Percentiles rank a stretch among this genome's conserved stretches.
Conservation (phyloP, 2,113 vertebrate species). For the Catharus bicknelli region DNA sequence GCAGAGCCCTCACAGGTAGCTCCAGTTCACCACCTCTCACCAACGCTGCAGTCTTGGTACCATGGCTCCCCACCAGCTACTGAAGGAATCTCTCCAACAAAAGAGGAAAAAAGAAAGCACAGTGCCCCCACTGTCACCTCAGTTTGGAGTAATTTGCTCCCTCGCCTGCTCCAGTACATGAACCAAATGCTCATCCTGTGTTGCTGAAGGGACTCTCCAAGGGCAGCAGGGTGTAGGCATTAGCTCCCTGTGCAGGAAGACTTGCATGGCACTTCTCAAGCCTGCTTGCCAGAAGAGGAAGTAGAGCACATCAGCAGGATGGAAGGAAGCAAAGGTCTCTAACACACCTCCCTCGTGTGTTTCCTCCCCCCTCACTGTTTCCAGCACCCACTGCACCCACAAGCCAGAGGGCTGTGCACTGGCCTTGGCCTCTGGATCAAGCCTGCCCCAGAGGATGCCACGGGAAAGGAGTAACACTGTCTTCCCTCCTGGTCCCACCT, state of each 20-base stretch:
- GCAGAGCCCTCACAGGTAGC: not conserved
- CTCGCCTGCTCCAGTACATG: rapidly evolving
- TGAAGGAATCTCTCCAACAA: not conserved
- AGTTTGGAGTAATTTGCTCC: not conserved
- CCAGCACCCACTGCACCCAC: not conserved
- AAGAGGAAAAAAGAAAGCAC: not conserved
- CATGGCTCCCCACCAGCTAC: not conserved
- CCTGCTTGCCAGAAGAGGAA: not conserved
- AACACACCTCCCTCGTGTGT: not conserved
- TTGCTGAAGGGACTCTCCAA: not conserved
- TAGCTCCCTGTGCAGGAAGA: not conserved
- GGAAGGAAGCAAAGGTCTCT: not conserved
- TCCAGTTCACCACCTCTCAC: not conserved
- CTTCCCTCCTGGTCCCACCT: not conserved
- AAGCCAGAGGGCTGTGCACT: not conserved
- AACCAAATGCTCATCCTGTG: not conserved
- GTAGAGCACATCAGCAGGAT: not conserved
- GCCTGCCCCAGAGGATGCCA: not conserved
- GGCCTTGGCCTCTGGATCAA: not conserved
- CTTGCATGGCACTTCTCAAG: not conserved
- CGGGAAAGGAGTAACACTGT: rapidly evolving
- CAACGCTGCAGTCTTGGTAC: not conserved
- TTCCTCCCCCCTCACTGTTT: not conserved
- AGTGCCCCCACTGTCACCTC: not conserved
- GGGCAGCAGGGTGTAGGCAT: not conserved